Evolutionary conservation across 1,140 invertebrate genomes (phyloP).

Genomic region (Pseudomyrmex sp.): DNA sequence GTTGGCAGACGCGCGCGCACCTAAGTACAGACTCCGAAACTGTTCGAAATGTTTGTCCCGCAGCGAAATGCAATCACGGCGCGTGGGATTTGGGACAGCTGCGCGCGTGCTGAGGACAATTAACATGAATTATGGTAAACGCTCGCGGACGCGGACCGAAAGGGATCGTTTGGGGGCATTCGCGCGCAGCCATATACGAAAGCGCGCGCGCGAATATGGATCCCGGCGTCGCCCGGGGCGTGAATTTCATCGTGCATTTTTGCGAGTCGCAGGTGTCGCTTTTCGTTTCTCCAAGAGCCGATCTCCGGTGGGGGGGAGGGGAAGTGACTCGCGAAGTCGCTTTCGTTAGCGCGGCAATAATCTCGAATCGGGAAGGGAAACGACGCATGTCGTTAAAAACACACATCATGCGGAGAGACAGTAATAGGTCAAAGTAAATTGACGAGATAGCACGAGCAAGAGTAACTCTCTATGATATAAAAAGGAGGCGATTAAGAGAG

Average conservation of each 20-base stretch:
- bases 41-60: slow-evolving; percentile 76
- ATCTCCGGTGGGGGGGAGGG: background rate
- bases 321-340: background rate
- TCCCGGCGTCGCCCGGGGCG: slow-evolving; percentile 47
- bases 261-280: slow-evolving; percentile 51
- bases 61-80: slow-evolving; percentile 77
- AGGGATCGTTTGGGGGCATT: slow-evolving; percentile 65
- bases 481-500: background rate
- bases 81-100: slow-evolving; percentile 83
- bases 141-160: slow-evolving; percentile 65
- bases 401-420: background rate
- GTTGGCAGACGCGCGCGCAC: slow-evolving; percentile 8
- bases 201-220: slow-evolving; percentile 48
- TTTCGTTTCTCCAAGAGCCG: slow-evolving; percentile 39
- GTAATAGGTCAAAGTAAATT: too few relatives aligned
- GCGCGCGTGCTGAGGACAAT: slow-evolving; percentile 79
- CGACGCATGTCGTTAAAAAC: background rate
- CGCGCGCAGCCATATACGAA: slow-evolving; percentile 52
- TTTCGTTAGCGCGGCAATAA: background rate
- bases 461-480: background rate
- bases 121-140: slow-evolving; percentile 82
- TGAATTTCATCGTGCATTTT: slow-evolving; percentile 63
- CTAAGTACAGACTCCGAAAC: slow-evolving; percentile 75
- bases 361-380: background rate
- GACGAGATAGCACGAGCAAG: too few relatives aligned